phyloP scores from a whole-genome alignment of 2,888 invertebrate species.

The Microctonus brassicae region DNA sequence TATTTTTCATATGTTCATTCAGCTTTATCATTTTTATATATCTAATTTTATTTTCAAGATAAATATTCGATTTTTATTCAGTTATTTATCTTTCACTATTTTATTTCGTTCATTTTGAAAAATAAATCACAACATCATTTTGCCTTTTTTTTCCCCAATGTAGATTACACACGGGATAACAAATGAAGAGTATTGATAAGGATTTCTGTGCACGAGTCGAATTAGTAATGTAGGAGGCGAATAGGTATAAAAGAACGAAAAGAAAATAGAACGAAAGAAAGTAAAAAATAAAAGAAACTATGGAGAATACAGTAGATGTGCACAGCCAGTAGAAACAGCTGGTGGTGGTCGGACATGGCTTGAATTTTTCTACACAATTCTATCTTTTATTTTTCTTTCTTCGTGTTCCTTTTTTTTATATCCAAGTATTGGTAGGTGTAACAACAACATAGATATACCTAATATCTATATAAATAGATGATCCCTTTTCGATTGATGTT shows the following conservation, averaged over 20 bases:
- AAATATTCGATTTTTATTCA: background rate
- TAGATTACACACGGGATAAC: background rate
- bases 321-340: constrained; percentile 40
- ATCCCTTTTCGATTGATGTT: background rate
- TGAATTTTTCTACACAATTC: constrained; percentile 38
- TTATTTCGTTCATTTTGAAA: background rate
- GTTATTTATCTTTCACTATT: background rate
- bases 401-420: background rate
- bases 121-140: background rate
- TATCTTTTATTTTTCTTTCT: constrained; percentile 10
- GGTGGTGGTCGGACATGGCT: constrained; percentile 41
- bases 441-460: background rate
- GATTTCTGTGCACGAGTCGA: constrained; percentile 26
- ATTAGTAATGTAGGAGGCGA: constrained; percentile 33
- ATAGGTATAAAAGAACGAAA: background rate
- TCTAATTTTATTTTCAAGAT: background rate
- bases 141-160: background rate
- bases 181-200: constrained; percentile 24
- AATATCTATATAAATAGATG: background rate
- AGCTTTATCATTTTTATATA: background rate
- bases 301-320: constrained; percentile 2
- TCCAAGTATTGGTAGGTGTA: background rate
- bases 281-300: constrained; percentile 6
- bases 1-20: background rate
- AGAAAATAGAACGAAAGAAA: background rate